These are phyloP conservation scores for Bombus picipes DNA, from an alignment of 1,140 invertebrate species.

Conservation along the genomic window DNA sequence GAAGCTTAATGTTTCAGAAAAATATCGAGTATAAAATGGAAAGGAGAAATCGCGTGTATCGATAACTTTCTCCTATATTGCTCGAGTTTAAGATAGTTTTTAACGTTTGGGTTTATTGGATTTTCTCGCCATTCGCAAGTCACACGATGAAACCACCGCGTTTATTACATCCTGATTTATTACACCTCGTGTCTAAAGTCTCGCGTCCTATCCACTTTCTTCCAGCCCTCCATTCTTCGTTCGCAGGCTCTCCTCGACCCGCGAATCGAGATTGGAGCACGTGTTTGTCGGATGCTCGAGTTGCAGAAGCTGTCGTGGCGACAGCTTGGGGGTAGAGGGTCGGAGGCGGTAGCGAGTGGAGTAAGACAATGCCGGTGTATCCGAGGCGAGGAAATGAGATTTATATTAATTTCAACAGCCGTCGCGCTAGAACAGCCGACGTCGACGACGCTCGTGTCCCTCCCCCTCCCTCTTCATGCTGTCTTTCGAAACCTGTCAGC, in stretches of 20 bases:
- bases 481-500: neutral
- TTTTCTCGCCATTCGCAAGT: neutral
- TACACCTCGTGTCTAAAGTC: neutral
- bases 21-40: too few relatives aligned
- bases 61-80: too few relatives aligned
- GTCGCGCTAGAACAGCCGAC: conserved; percentile 52
- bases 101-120: too few relatives aligned
- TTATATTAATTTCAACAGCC: conserved; percentile 74
- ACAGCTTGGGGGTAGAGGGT: conserved; percentile 17
- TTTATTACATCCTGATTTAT: conserved; percentile 47
- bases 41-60: too few relatives aligned
- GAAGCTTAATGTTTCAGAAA: too few relatives aligned
- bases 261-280: neutral
- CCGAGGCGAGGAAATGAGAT: conserved; percentile 68
- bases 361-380: conserved; percentile 67
- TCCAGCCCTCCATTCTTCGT: neutral
- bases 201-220: neutral
- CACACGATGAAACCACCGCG: neutral
- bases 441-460: conserved; percentile 24
- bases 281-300: conserved; percentile 26
- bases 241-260: neutral
- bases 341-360: conserved; percentile 20
- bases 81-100: too few relatives aligned
- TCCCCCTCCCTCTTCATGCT: neutral
- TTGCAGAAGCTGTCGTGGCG: conserved; percentile 37